Evolutionary conservation across 2,797 vertebrate species (phyloP).

Genomic region (Holocentrus rufus): DNA sequence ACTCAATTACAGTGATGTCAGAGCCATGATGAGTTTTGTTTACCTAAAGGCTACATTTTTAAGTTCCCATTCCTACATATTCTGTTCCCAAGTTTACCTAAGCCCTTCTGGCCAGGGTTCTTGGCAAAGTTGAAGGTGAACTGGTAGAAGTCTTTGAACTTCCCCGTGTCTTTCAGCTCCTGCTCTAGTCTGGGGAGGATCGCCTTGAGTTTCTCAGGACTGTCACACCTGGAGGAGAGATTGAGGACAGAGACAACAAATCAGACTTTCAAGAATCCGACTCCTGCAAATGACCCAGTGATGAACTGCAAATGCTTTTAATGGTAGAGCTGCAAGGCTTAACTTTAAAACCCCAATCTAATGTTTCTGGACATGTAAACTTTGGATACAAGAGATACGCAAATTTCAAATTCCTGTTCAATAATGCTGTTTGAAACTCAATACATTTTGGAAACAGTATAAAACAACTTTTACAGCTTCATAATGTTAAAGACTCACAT

Average conservation of each 20-base stretch:
- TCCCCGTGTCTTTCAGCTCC: slow-evolving; percentile 91
- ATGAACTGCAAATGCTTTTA: background rate
- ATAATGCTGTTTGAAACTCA: background rate
- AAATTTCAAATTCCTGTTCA: too few relatives aligned
- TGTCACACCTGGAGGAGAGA: slow-evolving; percentile 87
- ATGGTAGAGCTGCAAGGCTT: background rate
- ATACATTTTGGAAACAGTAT: background rate
- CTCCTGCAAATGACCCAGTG: background rate
- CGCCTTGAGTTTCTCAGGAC: slow-evolving; percentile 91
- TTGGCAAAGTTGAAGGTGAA: slow-evolving; percentile 98
- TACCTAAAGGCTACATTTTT: background rate
- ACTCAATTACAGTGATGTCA: background rate
- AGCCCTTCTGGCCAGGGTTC: slow-evolving; percentile 95
- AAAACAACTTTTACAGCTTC: background rate
- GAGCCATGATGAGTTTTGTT: background rate
- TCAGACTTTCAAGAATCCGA: background rate
- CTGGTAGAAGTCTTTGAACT: slow-evolving; percentile 98
- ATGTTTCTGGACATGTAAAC: background rate
- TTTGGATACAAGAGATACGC: background rate
- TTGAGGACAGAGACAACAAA: background rate
- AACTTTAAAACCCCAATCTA: background rate
- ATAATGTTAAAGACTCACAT: background rate
- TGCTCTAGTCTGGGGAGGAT: slow-evolving; percentile 92
- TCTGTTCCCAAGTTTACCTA: slow-evolving; percentile 83
- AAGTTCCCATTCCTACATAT: background rate